phyloP scores from a whole-genome alignment of 2,888 invertebrate genomes.

The Pterostichus madidus region DNA sequence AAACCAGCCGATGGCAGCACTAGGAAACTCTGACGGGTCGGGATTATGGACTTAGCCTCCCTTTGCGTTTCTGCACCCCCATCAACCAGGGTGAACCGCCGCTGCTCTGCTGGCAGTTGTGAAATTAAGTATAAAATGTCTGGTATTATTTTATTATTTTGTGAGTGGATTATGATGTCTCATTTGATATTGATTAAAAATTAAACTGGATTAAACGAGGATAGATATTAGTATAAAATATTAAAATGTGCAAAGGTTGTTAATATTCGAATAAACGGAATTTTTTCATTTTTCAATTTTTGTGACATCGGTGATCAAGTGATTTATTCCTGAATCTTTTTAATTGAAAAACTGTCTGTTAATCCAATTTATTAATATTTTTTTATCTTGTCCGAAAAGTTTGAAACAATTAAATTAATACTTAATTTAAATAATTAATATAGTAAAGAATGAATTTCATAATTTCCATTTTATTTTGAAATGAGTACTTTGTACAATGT shows the following conservation, averaged over 20 bases:
- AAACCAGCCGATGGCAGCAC: slow-evolving; percentile 57
- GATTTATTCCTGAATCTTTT: too few relatives aligned
- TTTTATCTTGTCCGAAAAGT: too few relatives aligned
- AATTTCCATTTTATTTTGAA: too few relatives aligned
- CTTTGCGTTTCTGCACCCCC: slow-evolving; percentile 16
- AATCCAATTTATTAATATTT: too few relatives aligned
- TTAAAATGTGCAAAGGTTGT: background rate
- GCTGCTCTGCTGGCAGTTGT: slow-evolving; percentile 6
- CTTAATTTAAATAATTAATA: too few relatives aligned
- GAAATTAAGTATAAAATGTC: slow-evolving; percentile 59
- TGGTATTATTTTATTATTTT: slow-evolving; percentile 65
- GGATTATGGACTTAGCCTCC: slow-evolving; percentile 64
- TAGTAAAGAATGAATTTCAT: too few relatives aligned
- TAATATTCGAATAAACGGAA: background rate
- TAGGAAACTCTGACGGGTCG: slow-evolving; percentile 60
- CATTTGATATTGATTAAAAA: slow-evolving; percentile 64
- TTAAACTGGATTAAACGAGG: slow-evolving; percentile 15
- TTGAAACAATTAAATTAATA: too few relatives aligned
- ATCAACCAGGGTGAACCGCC: background rate
- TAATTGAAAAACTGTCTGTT: too few relatives aligned
- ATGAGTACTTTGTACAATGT: too few relatives aligned
- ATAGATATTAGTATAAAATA: background rate
- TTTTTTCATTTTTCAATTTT: background rate
- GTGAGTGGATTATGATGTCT: slow-evolving; percentile 56
- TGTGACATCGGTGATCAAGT: too few relatives aligned